Evolutionary conservation across 2,888 invertebrate genomes (phyloP).

Genomic region (Drosophila atripex): DNA sequence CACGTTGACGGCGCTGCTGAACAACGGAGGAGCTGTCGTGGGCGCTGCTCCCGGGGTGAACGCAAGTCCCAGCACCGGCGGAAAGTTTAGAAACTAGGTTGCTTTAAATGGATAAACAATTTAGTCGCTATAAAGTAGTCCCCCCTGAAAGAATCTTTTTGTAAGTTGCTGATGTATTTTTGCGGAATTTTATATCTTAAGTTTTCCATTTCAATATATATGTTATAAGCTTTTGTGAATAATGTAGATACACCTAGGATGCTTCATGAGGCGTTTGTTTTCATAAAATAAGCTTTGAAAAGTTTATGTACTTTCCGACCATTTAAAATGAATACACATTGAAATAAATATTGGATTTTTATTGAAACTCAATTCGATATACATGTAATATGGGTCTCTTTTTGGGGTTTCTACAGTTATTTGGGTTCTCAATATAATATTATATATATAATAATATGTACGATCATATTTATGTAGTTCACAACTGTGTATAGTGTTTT

Average conservation of each 20-base stretch:
- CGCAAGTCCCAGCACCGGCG: slow-evolving; percentile 8
- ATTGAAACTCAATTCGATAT: slow-evolving; percentile 78
- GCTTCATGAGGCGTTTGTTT: not conserved
- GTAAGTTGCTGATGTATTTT: not conserved
- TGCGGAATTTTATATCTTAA: not conserved
- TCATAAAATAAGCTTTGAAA: not conserved
- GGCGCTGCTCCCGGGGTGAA: slow-evolving; percentile 13
- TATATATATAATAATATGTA: slow-evolving; percentile 56
- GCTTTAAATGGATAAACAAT: not conserved
- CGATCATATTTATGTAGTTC: slow-evolving; percentile 52
- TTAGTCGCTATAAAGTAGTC: not conserved
- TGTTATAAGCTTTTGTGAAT: not conserved
- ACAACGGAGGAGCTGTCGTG: slow-evolving; percentile 60
- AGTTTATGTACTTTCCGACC: not conserved
- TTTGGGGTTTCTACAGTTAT: slow-evolving; percentile 57
- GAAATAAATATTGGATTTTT: slow-evolving; percentile 71
- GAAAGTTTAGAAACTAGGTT: slow-evolving; percentile 22
- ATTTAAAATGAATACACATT: slow-evolving; percentile 3
- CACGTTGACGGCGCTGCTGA: slow-evolving; percentile 82
- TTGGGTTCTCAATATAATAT: slow-evolving; percentile 41
- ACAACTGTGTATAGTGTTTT: slow-evolving; percentile 37
- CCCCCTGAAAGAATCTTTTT: not conserved
- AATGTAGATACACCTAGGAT: too few relatives aligned
- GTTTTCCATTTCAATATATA: not conserved
- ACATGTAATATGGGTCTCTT: slow-evolving; percentile 55